phyloP scores from a whole-genome alignment of 2,113 vertebrate genomes.

The Phainopepla nitens region DNA sequence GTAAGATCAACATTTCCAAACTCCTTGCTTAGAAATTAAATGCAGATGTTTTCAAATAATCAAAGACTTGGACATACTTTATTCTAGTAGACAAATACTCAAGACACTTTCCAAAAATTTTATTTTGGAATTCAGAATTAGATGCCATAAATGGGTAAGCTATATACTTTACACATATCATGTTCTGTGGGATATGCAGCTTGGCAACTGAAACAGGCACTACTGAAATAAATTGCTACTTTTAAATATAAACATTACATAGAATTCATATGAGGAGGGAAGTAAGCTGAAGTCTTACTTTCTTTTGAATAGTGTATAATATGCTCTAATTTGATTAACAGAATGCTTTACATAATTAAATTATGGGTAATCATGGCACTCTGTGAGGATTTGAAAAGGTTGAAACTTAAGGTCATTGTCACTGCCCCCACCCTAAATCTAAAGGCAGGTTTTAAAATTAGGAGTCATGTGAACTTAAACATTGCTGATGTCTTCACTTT shows the following conservation, averaged over 20 bases:
- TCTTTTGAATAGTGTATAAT: constrained; percentile 43
- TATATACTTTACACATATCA: constrained; percentile 57
- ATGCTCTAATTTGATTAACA: constrained; percentile 58
- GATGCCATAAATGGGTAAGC: constrained; percentile 35
- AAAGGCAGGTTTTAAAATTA: constrained; percentile 54
- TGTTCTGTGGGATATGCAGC: constrained; percentile 57
- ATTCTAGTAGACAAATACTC: constrained; percentile 21
- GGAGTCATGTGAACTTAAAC: constrained; percentile 54
- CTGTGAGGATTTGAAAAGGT: constrained; percentile 25
- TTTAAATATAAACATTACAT: constrained; percentile 51
- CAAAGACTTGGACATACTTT: constrained; percentile 31
- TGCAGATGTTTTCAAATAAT: constrained; percentile 58
- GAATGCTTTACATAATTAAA: constrained; percentile 37
- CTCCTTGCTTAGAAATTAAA: constrained; percentile 38
- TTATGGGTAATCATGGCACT: constrained; percentile 40
- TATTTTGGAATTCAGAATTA: constrained; percentile 46
- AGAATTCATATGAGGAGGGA: constrained; percentile 7
- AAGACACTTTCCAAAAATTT: constrained; percentile 29
- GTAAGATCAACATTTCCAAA: background rate
- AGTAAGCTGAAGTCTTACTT: background rate
- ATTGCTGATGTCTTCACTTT: constrained; percentile 60
- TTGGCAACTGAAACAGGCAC: constrained; percentile 42
- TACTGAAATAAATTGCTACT: constrained; percentile 46
- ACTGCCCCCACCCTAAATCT: constrained; percentile 28
- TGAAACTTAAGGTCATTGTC: constrained; percentile 49